Base-by-base conservation (phyloP, 2,797 vertebrate genomes). In the Thaleichthys pacificus region DNA sequence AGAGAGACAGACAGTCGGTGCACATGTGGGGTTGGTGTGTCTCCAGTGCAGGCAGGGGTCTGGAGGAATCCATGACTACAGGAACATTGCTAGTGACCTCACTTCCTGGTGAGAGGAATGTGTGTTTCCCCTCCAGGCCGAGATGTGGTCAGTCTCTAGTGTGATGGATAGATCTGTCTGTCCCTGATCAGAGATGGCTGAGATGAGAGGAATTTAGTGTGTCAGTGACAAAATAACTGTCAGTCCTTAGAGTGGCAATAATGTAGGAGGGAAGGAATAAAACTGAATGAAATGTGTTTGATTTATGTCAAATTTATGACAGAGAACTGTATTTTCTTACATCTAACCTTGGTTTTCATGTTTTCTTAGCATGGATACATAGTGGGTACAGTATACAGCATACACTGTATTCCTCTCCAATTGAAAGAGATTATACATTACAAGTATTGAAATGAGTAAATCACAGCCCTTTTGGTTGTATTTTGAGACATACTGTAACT, bases 51-150 rank as follows among this genome's bases (percentile, higher is more conserved):
- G 79, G 72, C 71, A 60, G 9, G 57, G 32, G 72, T 87, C 74
- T 78, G 67, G 76, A 80, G 83, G 72, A 80, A 77, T 68, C 54
- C 56, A 73, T 69, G 75, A 57, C 3, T 74, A 73, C 62, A 69
- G 38, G 66, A 69, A 73, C 69, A 51, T 73, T 61, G 30, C 77
- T 73, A 57, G 22, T 0, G 62, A 66, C 78, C 66, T 79, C 72
- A 72, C 70, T 78, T 62, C 35, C 74, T 62, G 19, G 76, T 72
- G 58, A 69, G 70, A 24, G 70, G 61, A 74, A 61, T 62, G 67
- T 77, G 54, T 15, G 30, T 54, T 6, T 57, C 54, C 28, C 17
- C 58, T 60, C 78, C 28, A 21, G 65, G 60, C 64, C 15, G 63
- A 3, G 68, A 75, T 54, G 63, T 58, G 58, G 79, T 82, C 70